These are phyloP conservation scores for Lichenostomus cassidix DNA, from an alignment of 2,113 vertebrate genomes.

Conservation along the genomic window DNA sequence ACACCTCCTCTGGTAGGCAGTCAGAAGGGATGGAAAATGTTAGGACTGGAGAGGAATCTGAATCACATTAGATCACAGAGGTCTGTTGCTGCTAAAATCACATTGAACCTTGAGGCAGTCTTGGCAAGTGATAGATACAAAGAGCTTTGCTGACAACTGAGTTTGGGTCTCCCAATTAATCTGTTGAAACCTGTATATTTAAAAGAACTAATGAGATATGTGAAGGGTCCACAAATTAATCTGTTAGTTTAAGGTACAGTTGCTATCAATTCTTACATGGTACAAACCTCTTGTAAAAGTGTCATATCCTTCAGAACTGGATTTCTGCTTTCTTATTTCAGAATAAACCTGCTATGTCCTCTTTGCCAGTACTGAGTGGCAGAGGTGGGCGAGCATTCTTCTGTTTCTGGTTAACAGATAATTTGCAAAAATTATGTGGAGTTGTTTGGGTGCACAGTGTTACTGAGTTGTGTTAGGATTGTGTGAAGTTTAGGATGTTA, in stretches of 20 bases:
- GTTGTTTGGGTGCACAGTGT: background rate
- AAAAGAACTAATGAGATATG: background rate
- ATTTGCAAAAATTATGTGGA: background rate
- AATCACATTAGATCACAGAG: background rate
- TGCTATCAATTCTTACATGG: background rate
- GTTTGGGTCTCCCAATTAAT: background rate
- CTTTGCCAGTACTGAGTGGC: background rate
- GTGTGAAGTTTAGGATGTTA: background rate
- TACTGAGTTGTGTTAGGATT: background rate
- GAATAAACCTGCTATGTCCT: background rate
- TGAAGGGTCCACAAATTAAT: background rate
- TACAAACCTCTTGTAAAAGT: background rate
- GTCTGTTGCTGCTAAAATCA: background rate
- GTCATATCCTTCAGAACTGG: background rate
- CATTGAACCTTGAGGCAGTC: background rate
- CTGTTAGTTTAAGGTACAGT: background rate
- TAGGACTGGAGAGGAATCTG: background rate
- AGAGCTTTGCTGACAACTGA: background rate
- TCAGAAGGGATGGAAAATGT: background rate
- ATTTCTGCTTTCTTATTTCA: background rate
- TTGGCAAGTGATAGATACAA: background rate
- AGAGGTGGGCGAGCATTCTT: background rate
- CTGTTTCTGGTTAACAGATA: background rate
- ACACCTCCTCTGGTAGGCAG: background rate
- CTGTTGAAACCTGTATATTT: background rate